Base-by-base conservation (phyloP, 1,140 invertebrate species). In the Zaprionus ghesquierei region DNA sequence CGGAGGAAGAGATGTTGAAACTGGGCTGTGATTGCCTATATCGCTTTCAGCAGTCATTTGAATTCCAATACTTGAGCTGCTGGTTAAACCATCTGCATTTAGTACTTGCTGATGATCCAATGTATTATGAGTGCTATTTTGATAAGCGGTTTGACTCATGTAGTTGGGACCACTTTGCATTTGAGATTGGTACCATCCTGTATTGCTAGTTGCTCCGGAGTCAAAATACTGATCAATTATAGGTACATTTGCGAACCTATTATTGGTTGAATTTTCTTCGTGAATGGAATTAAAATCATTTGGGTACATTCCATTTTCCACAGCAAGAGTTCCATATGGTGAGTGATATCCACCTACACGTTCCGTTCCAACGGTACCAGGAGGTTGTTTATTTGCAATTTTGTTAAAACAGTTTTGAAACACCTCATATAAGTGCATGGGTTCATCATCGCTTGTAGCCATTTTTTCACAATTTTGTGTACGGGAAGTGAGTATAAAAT, bases 381-480 rank as follows among this genome's bases (percentile, higher is more conserved):
- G 63, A 90, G 95, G 95, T 93, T 97, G 97, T 94, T 98, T 98
- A 94, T 98, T 98, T 91, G 97, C 97, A 93, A 98, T 98, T 95
- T 98, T 98, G 94, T 98, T 98, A 94, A 98, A 98, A 95, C 97
- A 98, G 94, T 97, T 98, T 94, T 98, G 97, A 95, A 98, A 98
- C 94, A 98, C 97, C 95, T 98, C 97, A 94, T 98, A 98, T 94
- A 98, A 92, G 92, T 93, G 97, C 97, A 98, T 97, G 92, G 97
- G 97, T 94, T 98, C 97, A 94, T 98, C 97, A 94, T 98, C 97
- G 94, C 96, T 97, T 93, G 97, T 97, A 94, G 97, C 97, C 97
- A 98, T 98, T 95, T n/a, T 96, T 97, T 93, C 15, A 46, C 20
- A 20, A 50, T 51, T 25, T 35, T 46, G 25, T 58, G 58, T 55